Base-by-base conservation (phyloP, 1,140 invertebrate species). In the Portunus trituberculatus region DNA sequence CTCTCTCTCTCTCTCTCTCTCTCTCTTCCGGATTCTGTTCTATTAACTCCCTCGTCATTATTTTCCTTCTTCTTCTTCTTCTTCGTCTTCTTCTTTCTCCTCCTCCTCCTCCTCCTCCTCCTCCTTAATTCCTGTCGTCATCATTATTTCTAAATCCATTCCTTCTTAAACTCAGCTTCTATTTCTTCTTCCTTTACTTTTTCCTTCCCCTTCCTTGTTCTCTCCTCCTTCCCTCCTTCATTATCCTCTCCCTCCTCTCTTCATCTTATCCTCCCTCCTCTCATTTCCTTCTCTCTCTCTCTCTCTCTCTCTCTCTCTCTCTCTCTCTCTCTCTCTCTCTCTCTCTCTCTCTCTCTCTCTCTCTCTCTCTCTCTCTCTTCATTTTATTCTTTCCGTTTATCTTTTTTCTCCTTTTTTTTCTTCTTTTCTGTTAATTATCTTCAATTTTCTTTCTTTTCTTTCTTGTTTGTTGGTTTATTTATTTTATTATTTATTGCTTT, bases 1-100 rank as follows among this genome's bases (percentile, higher is more conserved):
- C 31, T 89, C 31, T 89, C 87, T 89, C 31, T 89, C 87, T 89
- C 31, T 89, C 87, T 89, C 87, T 89, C 87, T 89, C 87, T 89
- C 87, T 89, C 87, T 89, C 87, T 46, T 31, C 48, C 20, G 45
- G 28, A 52, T 28, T 29, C 28, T 48, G 52, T 14, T 52, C 32
- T 4, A 7, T n/a, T n/a, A 31, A n/a, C 45, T 39, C 87, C 46
- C 16, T 46, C 25, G 28, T n/a, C 10, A 29, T 48, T 28, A n/a
- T 10, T 28, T 45, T 4, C 25, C n/a, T 12, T 10, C 8, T 12
- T 25, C 83, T 1, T n/a, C 31, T 25, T 20, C 45, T 8, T 59
- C 29, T n/a, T 10, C 28, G 4, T 6, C 28, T 16, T 29, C 90
- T n/a, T n/a, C 28, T 0, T 28, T n/a, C 28, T 28, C 45, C 29